Percentiles rank a stretch among this genome's conserved stretches.
phyloP scores from a whole-genome alignment of 2,888 invertebrate species.

The Ellobium chinense region DNA sequence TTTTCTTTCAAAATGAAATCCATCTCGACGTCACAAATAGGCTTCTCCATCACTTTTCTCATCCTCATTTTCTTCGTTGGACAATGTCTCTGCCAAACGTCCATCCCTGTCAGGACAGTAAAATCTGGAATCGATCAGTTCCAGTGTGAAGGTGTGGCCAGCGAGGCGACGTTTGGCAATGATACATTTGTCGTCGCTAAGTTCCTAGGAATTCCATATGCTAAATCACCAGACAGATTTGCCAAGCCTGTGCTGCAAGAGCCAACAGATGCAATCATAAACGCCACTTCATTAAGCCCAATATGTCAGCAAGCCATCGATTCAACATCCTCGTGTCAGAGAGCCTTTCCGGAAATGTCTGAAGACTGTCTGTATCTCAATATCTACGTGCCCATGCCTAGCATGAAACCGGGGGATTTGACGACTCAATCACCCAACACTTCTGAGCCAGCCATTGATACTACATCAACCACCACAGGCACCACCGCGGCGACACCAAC shows the following conservation, averaged over 20 bases:
- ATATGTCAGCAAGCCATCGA: neutral
- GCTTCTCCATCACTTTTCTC: too few species aligned
- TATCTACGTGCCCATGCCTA: conserved; percentile 20
- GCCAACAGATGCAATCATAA: neutral
- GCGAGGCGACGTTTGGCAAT: neutral
- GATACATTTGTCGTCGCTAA: neutral
- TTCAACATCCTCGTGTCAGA: too few species aligned
- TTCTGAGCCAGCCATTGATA: neutral
- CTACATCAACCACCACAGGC: neutral
- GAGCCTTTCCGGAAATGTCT: neutral
- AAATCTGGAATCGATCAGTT: too few species aligned
- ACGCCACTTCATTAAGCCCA: neutral
- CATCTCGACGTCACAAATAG: too few species aligned
- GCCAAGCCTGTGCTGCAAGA: neutral
- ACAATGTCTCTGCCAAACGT: too few species aligned
- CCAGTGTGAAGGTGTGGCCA: neutral
- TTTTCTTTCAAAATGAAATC: too few species aligned
- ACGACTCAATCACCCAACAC: neutral
- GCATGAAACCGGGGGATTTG: neutral
- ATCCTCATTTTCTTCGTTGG: too few species aligned
- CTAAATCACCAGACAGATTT: neutral
- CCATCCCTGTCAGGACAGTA: too few species aligned
- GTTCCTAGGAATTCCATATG: conserved; percentile 18
- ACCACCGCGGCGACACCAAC: neutral
- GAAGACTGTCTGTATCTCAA: conserved; percentile 29